A percentile compares a stretch with the other conserved stretches of the same genome.
phyloP scores from a whole-genome alignment of 2,888 invertebrate species.

The Torymus texanus region DNA sequence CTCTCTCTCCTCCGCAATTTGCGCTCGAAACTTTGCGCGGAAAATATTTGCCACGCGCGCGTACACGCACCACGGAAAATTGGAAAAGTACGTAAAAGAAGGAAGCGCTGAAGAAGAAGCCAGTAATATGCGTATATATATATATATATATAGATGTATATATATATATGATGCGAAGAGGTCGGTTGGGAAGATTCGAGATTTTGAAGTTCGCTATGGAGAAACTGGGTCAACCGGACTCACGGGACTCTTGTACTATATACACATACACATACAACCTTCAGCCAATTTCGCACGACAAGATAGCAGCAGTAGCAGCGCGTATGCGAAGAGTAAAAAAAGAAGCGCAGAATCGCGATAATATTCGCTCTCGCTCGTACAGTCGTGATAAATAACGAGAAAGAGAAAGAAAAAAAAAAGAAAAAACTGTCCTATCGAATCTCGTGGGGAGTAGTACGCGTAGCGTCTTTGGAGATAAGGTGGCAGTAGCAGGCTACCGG shows the following conservation, averaged over 20 bases:
- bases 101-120: not conserved
- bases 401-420: not conserved
- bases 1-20: not conserved
- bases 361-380: constrained; percentile 2
- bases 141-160: too few species aligned
- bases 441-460: not conserved
- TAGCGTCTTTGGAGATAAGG: constrained; percentile 9
- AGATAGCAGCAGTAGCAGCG: constrained; percentile 59
- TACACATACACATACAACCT: not conserved
- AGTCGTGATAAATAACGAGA: constrained; percentile 28
- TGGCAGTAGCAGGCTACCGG: not conserved
- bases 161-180: too few species aligned
- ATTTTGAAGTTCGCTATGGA: constrained; percentile 43
- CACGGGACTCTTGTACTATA: constrained; percentile 29
- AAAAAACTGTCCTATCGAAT: constrained; percentile 1
- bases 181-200: constrained; percentile 9
- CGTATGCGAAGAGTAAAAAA: constrained; percentile 54
- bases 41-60: constrained; percentile 42
- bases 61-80: constrained; percentile 20
- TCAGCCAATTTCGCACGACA: constrained; percentile 43
- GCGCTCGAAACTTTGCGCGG: constrained; percentile 19
- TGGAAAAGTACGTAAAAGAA: constrained; percentile 43
- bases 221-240: constrained; percentile 53
- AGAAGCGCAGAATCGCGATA: constrained; percentile 15
- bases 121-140: too few species aligned